Evolutionary conservation across 2,113 vertebrate genomes (phyloP), one percentile per base, ranked within the genome.

Genomic region (Narcine bancroftii): DNA sequence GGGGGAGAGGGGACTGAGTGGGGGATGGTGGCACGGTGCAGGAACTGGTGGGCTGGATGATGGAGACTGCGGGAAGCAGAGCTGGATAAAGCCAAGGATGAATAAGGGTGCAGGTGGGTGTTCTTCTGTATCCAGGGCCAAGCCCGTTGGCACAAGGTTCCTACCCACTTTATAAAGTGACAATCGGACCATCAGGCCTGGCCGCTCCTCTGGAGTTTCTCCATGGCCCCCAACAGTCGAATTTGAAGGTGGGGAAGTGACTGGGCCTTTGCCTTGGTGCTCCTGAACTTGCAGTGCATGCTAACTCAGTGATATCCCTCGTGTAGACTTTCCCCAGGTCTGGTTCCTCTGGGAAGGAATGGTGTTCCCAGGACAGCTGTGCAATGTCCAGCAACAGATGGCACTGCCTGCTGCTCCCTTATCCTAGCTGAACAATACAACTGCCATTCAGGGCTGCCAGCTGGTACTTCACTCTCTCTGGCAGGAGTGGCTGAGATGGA

Each of bases 371-470:
- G 79, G 47, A 10, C 79, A 53, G 47, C 50, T 56, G 79, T 53
- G 47, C 11, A 1, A 11, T 56, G 79, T 29, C 79, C 79, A 33
- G 79, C 29, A 83, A 13, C 79, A 83, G 79, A 83, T 83, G 79
- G 36, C 50, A 26, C 29, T 53, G 39, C 9, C 39, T 6, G n/a
- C n/a, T n/a, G n/a, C n/a, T 7, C 56, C 56, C 56, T 60, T 15
- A 11, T 7, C 56, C 15, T 60, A 33, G 53, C 33, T 83, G 50
- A 83, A 53, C 50, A 50, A 53, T 83, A 83, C 45, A 33, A 83
- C 79, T 83, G 79, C 45, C 29, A 83, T 53, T 83, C 79, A 83
- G 47, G 79, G 29, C 29, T 11, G 15, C 79, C 79, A 83, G 79
- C 45, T 53, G 79, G 79, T 29, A 50, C 53, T n/a, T n/a, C n/a